Conservation (phyloP, 2,797 vertebrate genomes). For the Vespertilio murinus region DNA sequence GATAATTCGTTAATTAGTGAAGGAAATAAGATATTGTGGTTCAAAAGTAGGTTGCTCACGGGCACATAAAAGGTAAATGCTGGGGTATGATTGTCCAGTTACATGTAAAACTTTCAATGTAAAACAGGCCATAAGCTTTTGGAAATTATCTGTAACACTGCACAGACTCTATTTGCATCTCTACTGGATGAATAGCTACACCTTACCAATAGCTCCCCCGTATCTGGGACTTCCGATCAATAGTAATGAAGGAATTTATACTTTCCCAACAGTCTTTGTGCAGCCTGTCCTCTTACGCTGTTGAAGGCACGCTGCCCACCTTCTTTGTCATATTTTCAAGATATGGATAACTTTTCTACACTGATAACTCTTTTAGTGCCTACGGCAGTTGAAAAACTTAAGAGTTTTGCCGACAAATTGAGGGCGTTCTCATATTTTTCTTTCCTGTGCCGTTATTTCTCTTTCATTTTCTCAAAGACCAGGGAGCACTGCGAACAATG, state of each 20-base stretch:
- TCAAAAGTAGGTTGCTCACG: not conserved
- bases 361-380: not conserved
- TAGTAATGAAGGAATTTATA: not conserved
- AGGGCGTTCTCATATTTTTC: not conserved
- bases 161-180: not conserved
- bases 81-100: not conserved
- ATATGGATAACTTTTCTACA: not conserved
- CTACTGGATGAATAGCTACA: not conserved
- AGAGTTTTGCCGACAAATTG: not conserved
- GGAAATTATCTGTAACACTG: not conserved
- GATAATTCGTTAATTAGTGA: not conserved
- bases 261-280: rapidly evolving
- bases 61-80: not conserved
- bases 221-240: not conserved
- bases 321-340: not conserved
- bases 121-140: not conserved
- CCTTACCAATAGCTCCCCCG: not conserved
- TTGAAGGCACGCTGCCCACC: rapidly evolving
- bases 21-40: not conserved
- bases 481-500: not conserved
- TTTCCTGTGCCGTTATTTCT: not conserved
- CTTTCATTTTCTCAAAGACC: not conserved
- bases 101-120: not conserved
- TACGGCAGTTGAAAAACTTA: not conserved
- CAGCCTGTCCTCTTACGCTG: not conserved